Conservation (phyloP, 2,113 vertebrate genomes). For the Galemys pyrenaicus region DNA sequence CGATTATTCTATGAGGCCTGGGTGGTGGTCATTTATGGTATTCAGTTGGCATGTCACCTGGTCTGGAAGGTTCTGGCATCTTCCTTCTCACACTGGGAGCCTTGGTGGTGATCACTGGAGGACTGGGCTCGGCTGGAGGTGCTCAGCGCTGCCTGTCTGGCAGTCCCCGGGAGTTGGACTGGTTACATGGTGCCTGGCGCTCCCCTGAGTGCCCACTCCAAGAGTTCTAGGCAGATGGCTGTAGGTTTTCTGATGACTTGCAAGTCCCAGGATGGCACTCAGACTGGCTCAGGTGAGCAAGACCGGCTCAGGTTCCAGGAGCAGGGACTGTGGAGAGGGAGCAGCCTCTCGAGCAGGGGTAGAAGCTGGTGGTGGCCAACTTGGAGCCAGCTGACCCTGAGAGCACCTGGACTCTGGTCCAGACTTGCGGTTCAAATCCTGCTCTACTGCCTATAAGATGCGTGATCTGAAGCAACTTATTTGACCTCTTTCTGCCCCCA, state of each 20-base stretch:
- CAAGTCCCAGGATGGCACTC: not conserved
- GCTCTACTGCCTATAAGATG: not conserved
- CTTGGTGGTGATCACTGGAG: not conserved
- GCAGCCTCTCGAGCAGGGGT: not conserved
- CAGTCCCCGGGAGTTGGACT: not conserved
- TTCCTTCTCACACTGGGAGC: not conserved
- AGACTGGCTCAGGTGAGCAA: not conserved
- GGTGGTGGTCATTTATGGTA: not conserved
- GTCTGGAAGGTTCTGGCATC: not conserved
- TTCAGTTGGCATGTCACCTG: not conserved
- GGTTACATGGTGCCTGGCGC: not conserved
- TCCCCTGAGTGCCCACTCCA: not conserved
- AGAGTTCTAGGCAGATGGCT: not conserved
- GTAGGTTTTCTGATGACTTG: not conserved
- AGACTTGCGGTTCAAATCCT: not conserved
- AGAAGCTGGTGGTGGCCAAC: not conserved
- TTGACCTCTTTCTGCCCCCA: not conserved
- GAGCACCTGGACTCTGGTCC: not conserved
- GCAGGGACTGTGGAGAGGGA: not conserved
- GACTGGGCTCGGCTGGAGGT: not conserved
- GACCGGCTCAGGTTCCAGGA: not conserved
- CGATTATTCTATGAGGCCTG: not conserved
- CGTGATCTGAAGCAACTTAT: not conserved
- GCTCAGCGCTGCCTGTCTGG: rapidly evolving
- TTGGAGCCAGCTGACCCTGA: rapidly evolving